phyloP scores from a whole-genome alignment of 2,888 invertebrate species.

The Synanthedon vespiformis region DNA sequence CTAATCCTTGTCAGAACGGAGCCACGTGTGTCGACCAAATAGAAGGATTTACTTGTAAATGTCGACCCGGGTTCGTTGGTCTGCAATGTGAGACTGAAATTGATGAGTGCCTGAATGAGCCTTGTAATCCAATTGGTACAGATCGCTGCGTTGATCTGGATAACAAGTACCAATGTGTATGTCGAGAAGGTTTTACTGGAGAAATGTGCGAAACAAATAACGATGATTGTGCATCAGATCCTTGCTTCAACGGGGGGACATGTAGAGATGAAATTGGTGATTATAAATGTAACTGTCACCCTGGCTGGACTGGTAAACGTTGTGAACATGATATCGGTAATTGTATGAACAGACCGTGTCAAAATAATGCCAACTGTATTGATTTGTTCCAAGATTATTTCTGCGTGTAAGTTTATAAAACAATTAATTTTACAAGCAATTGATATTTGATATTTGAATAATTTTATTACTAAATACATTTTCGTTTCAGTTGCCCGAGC shows the following conservation, averaged over 20 bases:
- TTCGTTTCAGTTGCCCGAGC: constrained; percentile 79
- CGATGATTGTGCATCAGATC: constrained; percentile 86
- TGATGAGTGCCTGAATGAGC: constrained; percentile 91
- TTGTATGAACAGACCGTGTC: constrained; percentile 88
- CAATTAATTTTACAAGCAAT: not conserved
- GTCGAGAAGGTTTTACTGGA: constrained; percentile 90
- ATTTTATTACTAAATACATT: constrained; percentile 1
- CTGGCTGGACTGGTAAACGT: constrained; percentile 88
- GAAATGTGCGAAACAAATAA: constrained; percentile 86
- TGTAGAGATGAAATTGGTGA: constrained; percentile 88
- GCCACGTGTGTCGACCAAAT: constrained; percentile 88
- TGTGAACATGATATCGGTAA: constrained; percentile 91
- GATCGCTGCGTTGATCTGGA: constrained; percentile 90
- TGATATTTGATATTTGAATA: not conserved
- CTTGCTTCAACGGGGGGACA: constrained; percentile 89
- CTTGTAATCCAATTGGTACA: constrained; percentile 91
- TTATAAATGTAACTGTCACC: constrained; percentile 84
- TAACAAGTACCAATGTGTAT: constrained; percentile 88
- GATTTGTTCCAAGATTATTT: constrained; percentile 91
- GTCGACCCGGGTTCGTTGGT: constrained; percentile 92
- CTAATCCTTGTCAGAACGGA: constrained; percentile 91
- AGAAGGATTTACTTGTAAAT: constrained; percentile 92
- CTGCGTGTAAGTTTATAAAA: constrained; percentile 80
- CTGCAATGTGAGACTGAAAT: constrained; percentile 94
- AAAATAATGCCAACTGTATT: constrained; percentile 92